Base-by-base conservation (phyloP, 2,888 invertebrate species). In the Seira musarum region DNA sequence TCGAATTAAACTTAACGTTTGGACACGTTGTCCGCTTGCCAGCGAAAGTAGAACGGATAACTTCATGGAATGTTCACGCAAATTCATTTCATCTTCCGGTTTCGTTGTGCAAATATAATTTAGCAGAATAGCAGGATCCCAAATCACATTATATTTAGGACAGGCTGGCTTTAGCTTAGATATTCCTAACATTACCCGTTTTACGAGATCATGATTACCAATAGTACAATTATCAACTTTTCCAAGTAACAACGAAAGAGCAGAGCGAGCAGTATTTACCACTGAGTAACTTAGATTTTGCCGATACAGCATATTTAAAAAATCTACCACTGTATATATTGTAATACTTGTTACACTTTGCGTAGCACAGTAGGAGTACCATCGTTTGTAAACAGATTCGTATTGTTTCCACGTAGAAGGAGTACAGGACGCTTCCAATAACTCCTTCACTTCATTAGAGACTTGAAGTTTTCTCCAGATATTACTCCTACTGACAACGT, bases 361-460 rank as follows among this genome's bases (percentile, higher is more conserved):
- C 30, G 1, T 24, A 3, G n/a, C 70, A 78, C 21, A 53, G 74
- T 10, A 6, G 6, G n/a, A n/a, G n/a, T n/a, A n/a, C n/a, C 22
- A 61, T 73, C 80, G 80, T 30, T 24, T 49, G 19, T 61, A 61
- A 1, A 80, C 8, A 2, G 22, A 65, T 0, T 77, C 22, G 66
- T 82, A 78, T 35, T 78, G 78, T 17, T 78, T 65, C 40, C 71
- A 61, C 2, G 72, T 78, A 2, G 61, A 60, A n/a, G 21, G 2
- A 1, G 72, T 19, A 2, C 53, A 61, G 0, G 71, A 78, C 3
- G 2, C 19, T n/a, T 77, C 53, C 10, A 70, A 10, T 0, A 64
- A n/a, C 6, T 21, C 1, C n/a, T 25, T 6, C 19, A 1, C 65
- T 10, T 0, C n/a, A 40, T 22, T 13, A 22, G 8, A 25, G 17